Base-by-base conservation (phyloP, 2,113 vertebrate species). In the Dromaius novaehollandiae region DNA sequence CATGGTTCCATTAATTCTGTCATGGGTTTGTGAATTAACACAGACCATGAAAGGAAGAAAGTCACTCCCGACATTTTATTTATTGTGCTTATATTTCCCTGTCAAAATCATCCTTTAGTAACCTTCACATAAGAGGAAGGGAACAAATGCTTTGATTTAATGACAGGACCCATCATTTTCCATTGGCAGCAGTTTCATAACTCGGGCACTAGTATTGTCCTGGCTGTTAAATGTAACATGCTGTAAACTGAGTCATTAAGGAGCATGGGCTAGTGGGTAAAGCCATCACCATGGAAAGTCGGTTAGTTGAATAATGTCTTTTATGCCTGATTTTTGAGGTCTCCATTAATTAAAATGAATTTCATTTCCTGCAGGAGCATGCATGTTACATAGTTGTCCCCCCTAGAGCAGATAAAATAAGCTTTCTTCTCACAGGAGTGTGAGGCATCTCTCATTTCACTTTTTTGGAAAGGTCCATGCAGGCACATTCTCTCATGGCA, bases 281-380 rank as follows among this genome's bases (percentile, higher is more conserved):
- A 97, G 87, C 88, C 91, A 96, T 34, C 42, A 55, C 58, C 70
- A 66, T 46, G 58, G 58, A 95, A 95, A 93, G 68, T 13, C 63
- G 11, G 69, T 95, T 91, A 81, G 69, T 66, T 96, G 95, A 97
- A 96, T 95, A 96, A 97, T 92, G 61, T 86, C 48, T 73, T 96
- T 97, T 90, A 75, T 2, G 19, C 75, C 71, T 79, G 90, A 93
- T 95, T 97, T 97, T 95, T 97, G 93, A 97, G 61, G 28, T 93
- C 65, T 94, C 51, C 81, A 94, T 96, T 97, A 97, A 97, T 94
- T 97, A 96, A 84, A 97, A 92, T 55, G 2, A 56, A 93, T 91
- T 94, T 93, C 18, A 9, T 84, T 70, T 93, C 74, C 95, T 92
- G 20, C 70, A 90, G 86, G 74, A 95, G 56, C 0, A 0, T 46